Evolutionary conservation across 2,888 invertebrate species (phyloP).

Genomic region (Watsonalla cultraria): DNA sequence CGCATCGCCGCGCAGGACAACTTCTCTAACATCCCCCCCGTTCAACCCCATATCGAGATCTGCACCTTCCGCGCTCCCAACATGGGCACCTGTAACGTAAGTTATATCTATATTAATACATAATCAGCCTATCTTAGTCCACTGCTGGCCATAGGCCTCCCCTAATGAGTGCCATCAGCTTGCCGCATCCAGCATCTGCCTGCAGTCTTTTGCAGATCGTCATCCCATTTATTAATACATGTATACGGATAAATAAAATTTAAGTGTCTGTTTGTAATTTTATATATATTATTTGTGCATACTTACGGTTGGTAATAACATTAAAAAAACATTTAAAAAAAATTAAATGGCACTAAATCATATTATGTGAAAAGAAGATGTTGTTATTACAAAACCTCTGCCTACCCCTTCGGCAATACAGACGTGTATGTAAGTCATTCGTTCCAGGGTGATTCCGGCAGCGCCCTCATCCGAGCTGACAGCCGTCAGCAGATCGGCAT

Average conservation of each 20-base stretch:
- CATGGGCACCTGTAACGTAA: conserved; percentile 50
- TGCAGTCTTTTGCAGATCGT: not conserved
- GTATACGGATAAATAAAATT: not conserved
- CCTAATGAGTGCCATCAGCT: too few species aligned
- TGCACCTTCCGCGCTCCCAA: conserved; percentile 41
- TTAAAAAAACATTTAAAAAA: too few species aligned
- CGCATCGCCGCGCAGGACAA: conserved; percentile 23
- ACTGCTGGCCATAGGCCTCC: too few species aligned
- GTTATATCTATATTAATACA: conserved; percentile 10
- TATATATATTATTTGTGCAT: too few species aligned
- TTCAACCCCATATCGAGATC: conserved; percentile 45
- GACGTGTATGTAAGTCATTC: too few species aligned
- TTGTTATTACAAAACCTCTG: too few species aligned
- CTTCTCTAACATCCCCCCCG: conserved; percentile 26
- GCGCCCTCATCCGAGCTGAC: conserved; percentile 29
- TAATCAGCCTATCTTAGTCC: not conserved
- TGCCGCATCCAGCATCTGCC: too few species aligned
- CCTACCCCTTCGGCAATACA: too few species aligned
- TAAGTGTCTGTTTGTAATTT: too few species aligned
- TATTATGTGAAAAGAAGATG: too few species aligned
- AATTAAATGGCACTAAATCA: too few species aligned
- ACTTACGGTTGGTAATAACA: too few species aligned
- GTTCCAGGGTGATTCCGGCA: conserved; percentile 53
- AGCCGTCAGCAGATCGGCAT: conserved; percentile 40
- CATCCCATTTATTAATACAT: conserved; percentile 12